phyloP scores from a whole-genome alignment of 2,888 invertebrate species.

The Drosophila conformis region DNA sequence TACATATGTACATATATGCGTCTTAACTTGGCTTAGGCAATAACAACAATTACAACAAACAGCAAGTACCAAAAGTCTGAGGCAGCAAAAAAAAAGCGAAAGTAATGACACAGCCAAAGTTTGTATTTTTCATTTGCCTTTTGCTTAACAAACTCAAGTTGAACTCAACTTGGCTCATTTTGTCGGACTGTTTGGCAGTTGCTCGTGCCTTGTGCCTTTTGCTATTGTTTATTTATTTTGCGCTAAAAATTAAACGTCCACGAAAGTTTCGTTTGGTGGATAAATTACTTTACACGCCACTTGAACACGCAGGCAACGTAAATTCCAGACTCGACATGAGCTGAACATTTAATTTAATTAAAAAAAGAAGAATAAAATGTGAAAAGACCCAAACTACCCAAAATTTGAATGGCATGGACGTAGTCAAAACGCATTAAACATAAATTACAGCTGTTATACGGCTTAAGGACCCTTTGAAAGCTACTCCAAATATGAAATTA shows the following conservation, averaged over 20 bases:
- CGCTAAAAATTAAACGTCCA: constrained; percentile 70
- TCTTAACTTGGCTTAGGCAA: constrained; percentile 35
- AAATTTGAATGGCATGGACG: constrained; percentile 2
- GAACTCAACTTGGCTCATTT: constrained; percentile 57
- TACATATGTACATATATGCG: constrained; percentile 7
- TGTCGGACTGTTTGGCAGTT: constrained; percentile 63
- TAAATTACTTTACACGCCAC: constrained; percentile 79
- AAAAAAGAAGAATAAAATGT: constrained; percentile 41
- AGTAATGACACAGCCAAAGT: constrained; percentile 60
- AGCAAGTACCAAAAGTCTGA: constrained; percentile 32
- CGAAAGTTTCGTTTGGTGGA: constrained; percentile 47
- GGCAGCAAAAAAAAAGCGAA: constrained; percentile 62
- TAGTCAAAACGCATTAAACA: not conserved
- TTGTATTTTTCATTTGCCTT: constrained; percentile 37
- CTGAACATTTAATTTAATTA: constrained; percentile 70
- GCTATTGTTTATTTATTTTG: constrained; percentile 74
- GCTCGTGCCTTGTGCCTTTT: constrained; percentile 36
- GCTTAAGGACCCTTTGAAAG: not conserved
- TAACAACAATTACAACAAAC: constrained; percentile 30
- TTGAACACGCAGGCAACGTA: constrained; percentile 74
- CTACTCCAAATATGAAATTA: not conserved
- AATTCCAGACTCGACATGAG: constrained; percentile 36
- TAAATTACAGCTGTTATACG: not conserved
- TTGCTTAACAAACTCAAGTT: constrained; percentile 56
- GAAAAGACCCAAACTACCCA: constrained; percentile 10